Conservation (phyloP, 2,797 vertebrate genomes). For the Sylvilagus floridanus region DNA sequence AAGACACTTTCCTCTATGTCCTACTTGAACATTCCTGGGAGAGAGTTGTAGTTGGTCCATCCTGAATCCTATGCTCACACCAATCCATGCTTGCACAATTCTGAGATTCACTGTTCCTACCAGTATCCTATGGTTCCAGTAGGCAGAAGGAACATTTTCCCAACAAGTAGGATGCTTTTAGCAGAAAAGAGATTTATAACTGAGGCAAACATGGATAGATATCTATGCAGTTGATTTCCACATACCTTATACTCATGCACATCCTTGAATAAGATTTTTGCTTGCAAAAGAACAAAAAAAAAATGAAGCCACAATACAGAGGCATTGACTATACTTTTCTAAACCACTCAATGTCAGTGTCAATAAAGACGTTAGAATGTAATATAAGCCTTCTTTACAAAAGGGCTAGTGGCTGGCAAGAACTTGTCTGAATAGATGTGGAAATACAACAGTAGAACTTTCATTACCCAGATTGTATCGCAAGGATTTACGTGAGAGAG, state of each 20-base stretch:
- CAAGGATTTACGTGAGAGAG: neutral
- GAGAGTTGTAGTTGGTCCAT: neutral
- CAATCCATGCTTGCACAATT: neutral
- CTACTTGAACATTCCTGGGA: neutral
- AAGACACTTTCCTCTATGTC: neutral
- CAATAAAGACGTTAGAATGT: conserved; percentile 49
- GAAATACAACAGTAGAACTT: conserved; percentile 70
- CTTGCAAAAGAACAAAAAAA: conserved; percentile 18
- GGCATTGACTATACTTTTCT: neutral
- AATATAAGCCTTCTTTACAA: conserved; percentile 33
- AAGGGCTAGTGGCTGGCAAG: conserved; percentile 28
- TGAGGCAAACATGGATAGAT: neutral
- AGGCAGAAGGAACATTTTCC: neutral
- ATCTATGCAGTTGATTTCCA: neutral
- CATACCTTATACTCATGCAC: neutral
- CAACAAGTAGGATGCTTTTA: neutral
- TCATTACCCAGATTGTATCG: conserved; percentile 75
- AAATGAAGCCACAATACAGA: neutral
- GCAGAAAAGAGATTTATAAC: neutral
- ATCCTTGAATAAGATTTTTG: neutral
- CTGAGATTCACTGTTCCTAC: neutral
- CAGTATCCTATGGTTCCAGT: neutral
- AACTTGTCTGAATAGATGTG: conserved; percentile 65
- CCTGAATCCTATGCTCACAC: neutral
- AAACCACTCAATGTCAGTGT: neutral